Evolutionary conservation across 2,113 vertebrate genomes (phyloP).

Genomic region (Gila orcuttii): DNA sequence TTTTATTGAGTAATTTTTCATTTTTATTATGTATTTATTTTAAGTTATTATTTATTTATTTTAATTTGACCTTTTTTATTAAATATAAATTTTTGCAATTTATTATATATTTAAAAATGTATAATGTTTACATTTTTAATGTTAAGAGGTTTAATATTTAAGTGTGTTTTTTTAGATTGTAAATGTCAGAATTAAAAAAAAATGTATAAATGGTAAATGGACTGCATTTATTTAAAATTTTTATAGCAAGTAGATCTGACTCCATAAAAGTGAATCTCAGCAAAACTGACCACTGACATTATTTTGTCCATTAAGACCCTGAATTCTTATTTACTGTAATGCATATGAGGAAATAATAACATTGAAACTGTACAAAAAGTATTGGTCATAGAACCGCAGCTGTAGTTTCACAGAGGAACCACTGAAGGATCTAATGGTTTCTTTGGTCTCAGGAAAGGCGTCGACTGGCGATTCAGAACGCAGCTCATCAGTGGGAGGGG

Average conservation of each 20-base stretch:
- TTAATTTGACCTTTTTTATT: neutral
- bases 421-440: neutral
- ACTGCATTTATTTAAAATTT: too few species aligned
- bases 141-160: too few species aligned
- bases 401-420: neutral
- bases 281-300: neutral
- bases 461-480: constrained; percentile 87
- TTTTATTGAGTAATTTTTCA: too few species aligned
- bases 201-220: too few species aligned
- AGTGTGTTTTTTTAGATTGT: too few species aligned
- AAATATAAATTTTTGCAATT: too few species aligned
- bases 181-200: too few species aligned
- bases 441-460: constrained; percentile 85
- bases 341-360: neutral
- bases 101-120: too few species aligned
- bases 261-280: neutral
- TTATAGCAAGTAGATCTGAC: neutral
- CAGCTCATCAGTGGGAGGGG: constrained; percentile 90
- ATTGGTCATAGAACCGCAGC: too few species aligned
- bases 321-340: neutral
- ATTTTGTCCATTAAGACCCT: neutral
- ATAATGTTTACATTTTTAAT: too few species aligned
- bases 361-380: neutral
- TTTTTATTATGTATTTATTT: too few species aligned
- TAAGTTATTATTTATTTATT: neutral